These are phyloP conservation scores for Menidia beryllina DNA, from an alignment of 2,113 vertebrate species.

Conservation along the genomic window DNA sequence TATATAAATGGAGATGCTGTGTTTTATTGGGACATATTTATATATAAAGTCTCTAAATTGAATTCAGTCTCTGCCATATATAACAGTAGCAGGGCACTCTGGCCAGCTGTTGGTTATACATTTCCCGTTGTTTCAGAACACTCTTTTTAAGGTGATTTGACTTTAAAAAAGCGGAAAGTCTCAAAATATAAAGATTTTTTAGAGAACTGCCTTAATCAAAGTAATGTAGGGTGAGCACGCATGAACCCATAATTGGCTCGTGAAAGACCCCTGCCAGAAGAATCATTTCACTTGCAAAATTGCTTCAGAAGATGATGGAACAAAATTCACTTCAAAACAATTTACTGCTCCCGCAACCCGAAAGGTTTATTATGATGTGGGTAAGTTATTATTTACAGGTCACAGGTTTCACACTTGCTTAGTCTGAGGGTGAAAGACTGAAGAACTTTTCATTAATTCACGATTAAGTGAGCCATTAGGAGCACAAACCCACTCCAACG, in stretches of 20 bases:
- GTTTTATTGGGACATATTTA: not conserved
- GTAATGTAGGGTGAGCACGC: not conserved
- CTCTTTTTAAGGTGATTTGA: not conserved
- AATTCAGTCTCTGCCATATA: not conserved
- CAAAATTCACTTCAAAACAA: not conserved
- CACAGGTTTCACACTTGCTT: not conserved
- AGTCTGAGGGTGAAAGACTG: not conserved
- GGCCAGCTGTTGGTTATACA: not conserved
- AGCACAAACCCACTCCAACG: constrained; percentile 9
- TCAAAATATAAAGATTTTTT: not conserved
- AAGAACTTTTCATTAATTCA: not conserved
- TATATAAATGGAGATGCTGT: not conserved
- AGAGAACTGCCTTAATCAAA: not conserved
- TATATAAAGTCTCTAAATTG: not conserved
- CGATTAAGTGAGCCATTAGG: constrained; percentile 20
- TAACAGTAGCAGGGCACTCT: not conserved
- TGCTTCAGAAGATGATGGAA: not conserved
- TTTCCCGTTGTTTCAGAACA: not conserved
- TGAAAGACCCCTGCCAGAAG: not conserved
- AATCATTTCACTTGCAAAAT: not conserved
- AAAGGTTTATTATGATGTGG: not conserved
- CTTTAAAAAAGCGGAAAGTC: too few relatives aligned
- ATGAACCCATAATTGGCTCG: too few relatives aligned
- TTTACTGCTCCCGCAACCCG: not conserved
- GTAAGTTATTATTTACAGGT: constrained; percentile 7